Conservation (phyloP, 1,140 invertebrate genomes). For the Neuroterus valhalla region DNA sequence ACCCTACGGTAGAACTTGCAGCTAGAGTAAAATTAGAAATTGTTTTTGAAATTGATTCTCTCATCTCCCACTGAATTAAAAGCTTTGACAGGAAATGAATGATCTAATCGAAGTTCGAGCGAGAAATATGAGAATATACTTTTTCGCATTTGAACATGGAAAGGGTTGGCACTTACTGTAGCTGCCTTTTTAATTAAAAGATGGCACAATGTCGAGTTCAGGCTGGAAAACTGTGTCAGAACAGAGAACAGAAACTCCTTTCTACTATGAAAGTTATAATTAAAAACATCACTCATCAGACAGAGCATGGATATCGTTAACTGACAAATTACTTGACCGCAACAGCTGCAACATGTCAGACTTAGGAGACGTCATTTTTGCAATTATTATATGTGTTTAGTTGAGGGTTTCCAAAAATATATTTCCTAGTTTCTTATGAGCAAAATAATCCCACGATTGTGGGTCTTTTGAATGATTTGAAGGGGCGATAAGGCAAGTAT, state of each 20-base stretch:
- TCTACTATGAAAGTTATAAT: constrained; percentile 8
- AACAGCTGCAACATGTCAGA: neutral
- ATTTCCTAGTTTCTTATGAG: neutral
- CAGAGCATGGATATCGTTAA: neutral
- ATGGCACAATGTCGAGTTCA: neutral
- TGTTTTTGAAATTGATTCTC: neutral
- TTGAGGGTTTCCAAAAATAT: neutral
- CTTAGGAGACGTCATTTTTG: neutral
- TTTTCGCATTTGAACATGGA: neutral
- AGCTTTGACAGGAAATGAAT: neutral
- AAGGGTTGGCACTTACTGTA: neutral
- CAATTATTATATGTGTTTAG: neutral
- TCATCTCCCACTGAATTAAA: too few species aligned
- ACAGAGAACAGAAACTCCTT: neutral
- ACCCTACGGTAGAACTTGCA: neutral
- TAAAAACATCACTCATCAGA: constrained; percentile 12
- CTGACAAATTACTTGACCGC: constrained; percentile 14
- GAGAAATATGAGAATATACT: neutral
- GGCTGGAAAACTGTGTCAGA: constrained; percentile 20
- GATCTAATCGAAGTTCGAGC: neutral
- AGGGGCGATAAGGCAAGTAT: constrained; percentile 4
- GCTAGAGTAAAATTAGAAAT: neutral
- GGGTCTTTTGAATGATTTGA: constrained; percentile 4
- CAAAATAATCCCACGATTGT: neutral
- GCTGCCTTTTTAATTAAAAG: constrained; percentile 13